Base-by-base conservation (phyloP, 2,113 vertebrate genomes). In the Notothenia rossii region DNA sequence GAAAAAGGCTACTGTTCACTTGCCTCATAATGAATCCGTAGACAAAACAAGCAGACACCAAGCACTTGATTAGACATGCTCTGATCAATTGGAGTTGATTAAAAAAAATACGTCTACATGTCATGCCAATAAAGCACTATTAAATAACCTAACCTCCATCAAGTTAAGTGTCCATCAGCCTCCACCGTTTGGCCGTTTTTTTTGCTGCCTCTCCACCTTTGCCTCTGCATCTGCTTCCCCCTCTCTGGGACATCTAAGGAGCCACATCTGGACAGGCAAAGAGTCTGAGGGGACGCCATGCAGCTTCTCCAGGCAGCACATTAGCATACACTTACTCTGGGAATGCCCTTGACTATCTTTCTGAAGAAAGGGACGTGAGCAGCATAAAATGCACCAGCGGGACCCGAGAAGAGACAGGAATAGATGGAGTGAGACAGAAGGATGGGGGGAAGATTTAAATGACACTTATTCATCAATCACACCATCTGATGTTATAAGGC, bases 261-360 rank as follows among this genome's bases (percentile, higher is more conserved):
- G 89, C 84, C 89, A 79, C 89, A 88, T 91, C 82, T 89, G 89
- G 81, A 70, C 25, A 11, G 58, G 29, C 73, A 64, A 75, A 70
- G 92, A 90, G 89, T 55, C 3, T 48, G 46, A 15, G 73, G 78
- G 75, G 78, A 80, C 36, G 85, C 80, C 73, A 76, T 83, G 85
- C 81, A 79, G 90, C 91, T 92, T 81, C 90, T 89, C 51, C 74
- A 93, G 89, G 90, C 55, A 7, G 4, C 58, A 70, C 92, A 95
- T 96, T 95, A 95, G 87, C 92, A 92, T 95, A 91, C 63, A 87
- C 87, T 94, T 94, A 95, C 93, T 94, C 73, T 69, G 91, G 94
- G 93, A 95, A 94, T 95, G 95, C 94, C 96, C 94, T 97, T 96
- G 94, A 96, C 90, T 87, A 45, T 86, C 89, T 85, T 91, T 88